phyloP scores from a whole-genome alignment of 1,140 invertebrate genomes.

The Heliconius congener region DNA sequence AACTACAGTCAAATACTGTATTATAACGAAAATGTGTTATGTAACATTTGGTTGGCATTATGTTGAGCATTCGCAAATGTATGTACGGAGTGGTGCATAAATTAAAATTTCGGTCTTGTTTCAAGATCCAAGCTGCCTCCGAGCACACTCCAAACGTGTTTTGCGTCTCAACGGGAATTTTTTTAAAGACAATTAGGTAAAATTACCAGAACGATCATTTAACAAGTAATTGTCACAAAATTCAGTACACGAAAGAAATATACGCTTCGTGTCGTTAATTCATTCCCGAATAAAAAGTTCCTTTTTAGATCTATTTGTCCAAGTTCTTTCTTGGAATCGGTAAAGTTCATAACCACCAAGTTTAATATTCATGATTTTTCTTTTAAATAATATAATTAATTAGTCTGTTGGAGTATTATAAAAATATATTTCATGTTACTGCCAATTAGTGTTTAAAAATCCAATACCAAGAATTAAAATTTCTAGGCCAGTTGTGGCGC shows the following conservation, averaged over 20 bases:
- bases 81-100: constrained; percentile 38
- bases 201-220: constrained; percentile 39
- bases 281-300: not conserved
- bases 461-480: not conserved
- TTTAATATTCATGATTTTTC: not conserved
- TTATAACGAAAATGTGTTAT: constrained; percentile 25
- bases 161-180: constrained; percentile 36
- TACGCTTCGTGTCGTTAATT: not conserved
- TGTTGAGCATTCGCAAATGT: constrained; percentile 30
- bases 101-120: constrained; percentile 37
- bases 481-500: not conserved
- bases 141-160: constrained; percentile 39
- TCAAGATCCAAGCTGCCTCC: constrained; percentile 28
- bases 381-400: not conserved
- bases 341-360: not conserved
- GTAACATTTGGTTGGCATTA: constrained; percentile 31
- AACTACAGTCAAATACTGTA: not conserved
- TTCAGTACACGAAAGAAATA: constrained; percentile 17
- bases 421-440: too few species aligned
- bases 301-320: not conserved
- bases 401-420: not conserved
- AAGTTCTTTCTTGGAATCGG: not conserved
- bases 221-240: constrained; percentile 31
- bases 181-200: constrained; percentile 38
- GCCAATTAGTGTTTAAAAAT: not conserved